Conservation (phyloP, 2,888 invertebrate genomes). For the Rhamphomyia laevipes region DNA sequence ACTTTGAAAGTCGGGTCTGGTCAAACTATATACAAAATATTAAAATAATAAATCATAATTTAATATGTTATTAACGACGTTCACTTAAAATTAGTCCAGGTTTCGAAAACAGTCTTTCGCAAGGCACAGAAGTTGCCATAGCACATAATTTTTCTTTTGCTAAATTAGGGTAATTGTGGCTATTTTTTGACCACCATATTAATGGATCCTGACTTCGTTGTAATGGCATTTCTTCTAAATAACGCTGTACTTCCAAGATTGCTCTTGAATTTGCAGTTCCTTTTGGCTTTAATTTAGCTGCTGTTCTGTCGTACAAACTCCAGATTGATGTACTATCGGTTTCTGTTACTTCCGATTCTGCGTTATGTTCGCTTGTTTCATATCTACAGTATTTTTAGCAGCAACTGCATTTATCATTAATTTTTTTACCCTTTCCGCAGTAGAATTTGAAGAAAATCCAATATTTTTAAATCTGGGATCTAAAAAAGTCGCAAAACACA, state of each 20-base stretch:
- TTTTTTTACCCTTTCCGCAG: not conserved
- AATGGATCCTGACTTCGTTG: slow-evolving; percentile 5
- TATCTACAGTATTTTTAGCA: not conserved
- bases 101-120: no score
- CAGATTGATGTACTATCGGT: not conserved
- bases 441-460: not conserved
- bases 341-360: not conserved
- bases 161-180: no score
- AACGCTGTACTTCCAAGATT: slow-evolving; percentile 7
- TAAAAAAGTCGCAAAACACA: not conserved
- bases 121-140: no score
- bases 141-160: no score
- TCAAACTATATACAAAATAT: no score
- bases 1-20: no score
- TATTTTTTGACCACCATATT: slow-evolving; percentile 5
- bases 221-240: slow-evolving; percentile 9
- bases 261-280: no score
- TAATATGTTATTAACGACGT: no score
- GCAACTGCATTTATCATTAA: not conserved
- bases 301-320: slow-evolving; percentile 1
- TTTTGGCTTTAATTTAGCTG: no score
- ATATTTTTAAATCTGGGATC: not conserved
- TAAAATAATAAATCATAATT: no score
- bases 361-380: no score
- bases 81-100: not conserved